Base-by-base conservation (phyloP, 2,797 vertebrate genomes). In the Tangara arthus region DNA sequence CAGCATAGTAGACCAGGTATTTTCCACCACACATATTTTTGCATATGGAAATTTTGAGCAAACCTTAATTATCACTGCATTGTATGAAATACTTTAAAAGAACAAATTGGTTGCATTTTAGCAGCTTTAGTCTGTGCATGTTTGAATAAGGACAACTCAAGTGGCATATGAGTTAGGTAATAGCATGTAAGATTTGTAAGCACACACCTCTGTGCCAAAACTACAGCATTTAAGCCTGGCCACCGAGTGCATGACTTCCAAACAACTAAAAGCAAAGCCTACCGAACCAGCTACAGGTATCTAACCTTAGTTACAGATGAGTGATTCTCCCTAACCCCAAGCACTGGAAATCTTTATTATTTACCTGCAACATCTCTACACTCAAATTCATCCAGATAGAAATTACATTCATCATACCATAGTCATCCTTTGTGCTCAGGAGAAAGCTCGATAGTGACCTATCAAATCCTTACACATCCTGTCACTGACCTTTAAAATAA, bases 381-480 rank as follows among this genome's bases (percentile, higher is more conserved):
- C 21, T 55, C 47, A 44, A 26, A 53, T 44, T 64, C 21, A 63
- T 4, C 20, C 47, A 21, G 3, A 66, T 2, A 70, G 57, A 72
- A 94, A 41, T 42, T 8, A 44, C 11, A 63, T 23, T 72, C 55
- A 37, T 23, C n/a, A 12, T 4, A 37, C 5, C 1, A 1, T 0
- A n/a, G 13, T 28, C 32, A n/a, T 44, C 26, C 53, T 32, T 28
- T 0, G 0, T 5, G 28, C 28, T 44, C 59, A 69, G 64, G 10
- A 78, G 37, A 72, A 79, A 65, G 66, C 20, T 64, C 30, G 37
- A 3, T 30, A 15, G 34, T 6, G 9, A 34, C 15, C 9, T 24
- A 69, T 12, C 41, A 65, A 65, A 66, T n/a, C 59, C 32, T 85
- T 46, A 44, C 9, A 23, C 4, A 27, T 6, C 32, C 12, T 56